A percentile compares a stretch with the other conserved stretches of the same genome.
phyloP scores from a whole-genome alignment of 2,113 vertebrate species.

The Rhineura floridana region DNA sequence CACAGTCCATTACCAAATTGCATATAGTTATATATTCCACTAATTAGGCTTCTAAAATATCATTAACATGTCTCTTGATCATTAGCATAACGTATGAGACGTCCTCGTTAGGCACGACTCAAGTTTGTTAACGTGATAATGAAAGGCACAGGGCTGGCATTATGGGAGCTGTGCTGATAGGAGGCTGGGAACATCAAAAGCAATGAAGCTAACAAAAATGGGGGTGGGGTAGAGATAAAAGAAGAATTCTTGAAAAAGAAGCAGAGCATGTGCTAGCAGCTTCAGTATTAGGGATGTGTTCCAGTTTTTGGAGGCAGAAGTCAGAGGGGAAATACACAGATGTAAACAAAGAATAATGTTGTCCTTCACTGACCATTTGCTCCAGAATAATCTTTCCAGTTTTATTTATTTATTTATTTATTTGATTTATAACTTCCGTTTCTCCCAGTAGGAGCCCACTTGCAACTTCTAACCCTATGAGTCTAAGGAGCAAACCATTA shows the following conservation, averaged over 20 bases:
- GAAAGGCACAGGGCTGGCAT: conserved; percentile 77
- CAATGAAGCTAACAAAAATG: conserved; percentile 23
- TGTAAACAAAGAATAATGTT: not conserved
- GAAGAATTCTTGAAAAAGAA: conserved; percentile 20
- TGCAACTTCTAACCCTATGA: not conserved
- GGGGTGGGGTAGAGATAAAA: rapidly evolving
- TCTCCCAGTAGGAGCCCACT: no score
- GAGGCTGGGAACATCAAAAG: conserved; percentile 61
- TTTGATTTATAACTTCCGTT: no score
- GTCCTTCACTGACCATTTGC: not conserved
- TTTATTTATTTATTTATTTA: no score
- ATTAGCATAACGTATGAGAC: conserved; percentile 99
- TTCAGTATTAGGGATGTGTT: not conserved
- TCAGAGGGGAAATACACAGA: not conserved
- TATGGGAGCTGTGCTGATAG: conserved; percentile 58
- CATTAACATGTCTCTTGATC: conserved; percentile 99
- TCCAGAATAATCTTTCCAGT: not conserved
- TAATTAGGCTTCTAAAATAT: conserved; percentile 99
- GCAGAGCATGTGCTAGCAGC: conserved; percentile 21
- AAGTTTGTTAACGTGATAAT: conserved; percentile 90
- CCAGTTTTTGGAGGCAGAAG: not conserved
- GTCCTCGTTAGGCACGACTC: conserved; percentile 89
- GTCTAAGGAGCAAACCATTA: not conserved
- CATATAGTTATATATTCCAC: conserved; percentile 96
- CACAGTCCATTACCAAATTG: conserved; percentile 97